A percentile compares a stretch with the other conserved stretches of the same genome.
phyloP scores from a whole-genome alignment of 2,797 vertebrate genomes.

The Hipposideros larvatus region DNA sequence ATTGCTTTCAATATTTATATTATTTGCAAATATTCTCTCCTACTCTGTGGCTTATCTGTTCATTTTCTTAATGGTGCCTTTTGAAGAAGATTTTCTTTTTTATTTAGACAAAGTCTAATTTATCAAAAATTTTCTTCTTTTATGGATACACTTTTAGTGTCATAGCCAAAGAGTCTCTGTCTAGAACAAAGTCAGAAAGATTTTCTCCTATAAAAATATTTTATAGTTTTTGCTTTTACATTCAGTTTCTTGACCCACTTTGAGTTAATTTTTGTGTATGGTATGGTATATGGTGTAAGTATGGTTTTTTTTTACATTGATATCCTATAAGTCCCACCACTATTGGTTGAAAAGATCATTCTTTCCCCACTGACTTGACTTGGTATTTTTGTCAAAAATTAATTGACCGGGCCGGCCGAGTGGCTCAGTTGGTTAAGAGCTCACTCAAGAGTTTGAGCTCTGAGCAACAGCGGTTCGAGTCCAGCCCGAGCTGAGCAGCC shows the following conservation, averaged over 20 bases:
- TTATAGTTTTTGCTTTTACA: background rate
- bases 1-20: conserved; percentile 22
- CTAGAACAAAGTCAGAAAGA: conserved; percentile 32
- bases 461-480: no score
- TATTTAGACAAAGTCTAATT: background rate
- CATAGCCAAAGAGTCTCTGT: background rate
- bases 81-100: background rate
- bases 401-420: no score
- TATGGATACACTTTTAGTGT: background rate
- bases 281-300: background rate
- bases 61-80: background rate
- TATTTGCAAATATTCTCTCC: background rate
- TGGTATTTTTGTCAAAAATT: conserved; percentile 40
- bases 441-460: no score
- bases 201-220: background rate
- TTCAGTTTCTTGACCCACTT: background rate
- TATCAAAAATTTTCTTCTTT: background rate
- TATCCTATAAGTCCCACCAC: background rate
- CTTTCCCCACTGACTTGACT: conserved; percentile 9
- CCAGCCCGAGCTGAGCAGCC: no score
- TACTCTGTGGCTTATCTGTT: conserved; percentile 14
- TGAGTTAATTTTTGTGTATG: background rate
- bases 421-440: no score
- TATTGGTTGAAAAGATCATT: background rate
- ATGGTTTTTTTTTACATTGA: background rate